Evolutionary conservation across 2,888 invertebrate genomes (phyloP).

Genomic region (Synanthedon formicaeformis): DNA sequence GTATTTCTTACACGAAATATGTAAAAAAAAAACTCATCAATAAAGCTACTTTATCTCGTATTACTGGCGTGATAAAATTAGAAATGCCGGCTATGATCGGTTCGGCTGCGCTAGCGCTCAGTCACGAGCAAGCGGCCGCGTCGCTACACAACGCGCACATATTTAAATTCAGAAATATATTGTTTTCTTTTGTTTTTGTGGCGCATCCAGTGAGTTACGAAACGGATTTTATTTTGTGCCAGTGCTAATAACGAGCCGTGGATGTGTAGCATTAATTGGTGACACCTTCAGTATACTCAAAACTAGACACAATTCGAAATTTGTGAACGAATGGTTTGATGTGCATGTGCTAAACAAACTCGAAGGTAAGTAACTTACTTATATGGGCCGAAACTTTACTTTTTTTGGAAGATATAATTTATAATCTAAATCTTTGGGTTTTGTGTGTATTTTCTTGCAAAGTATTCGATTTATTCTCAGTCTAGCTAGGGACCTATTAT

Average conservation of each 20-base stretch:
- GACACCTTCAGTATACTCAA: constrained; percentile 13
- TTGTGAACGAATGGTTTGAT: constrained; percentile 26
- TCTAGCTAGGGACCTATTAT: too few species aligned
- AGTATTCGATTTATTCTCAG: too few species aligned
- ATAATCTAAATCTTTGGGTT: too few species aligned
- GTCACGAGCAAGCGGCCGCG: constrained; percentile 27
- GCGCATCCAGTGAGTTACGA: constrained; percentile 32
- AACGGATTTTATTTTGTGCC: constrained; percentile 35
- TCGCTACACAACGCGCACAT: constrained; percentile 18
- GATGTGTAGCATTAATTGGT: constrained; percentile 25
- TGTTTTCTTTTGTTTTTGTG: constrained; percentile 34
- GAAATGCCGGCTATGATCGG: constrained; percentile 37
- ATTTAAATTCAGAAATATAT: constrained; percentile 22
- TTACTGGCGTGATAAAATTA: constrained; percentile 67
- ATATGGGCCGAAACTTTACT: constrained; percentile 22
- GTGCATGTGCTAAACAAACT: constrained; percentile 29
- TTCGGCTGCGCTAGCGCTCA: constrained; percentile 16
- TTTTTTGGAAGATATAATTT: constrained; percentile 1
- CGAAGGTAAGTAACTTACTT: constrained; percentile 31
- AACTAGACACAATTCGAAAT: constrained; percentile 16
- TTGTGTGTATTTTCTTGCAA: too few species aligned
- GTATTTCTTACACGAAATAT: constrained; percentile 4
- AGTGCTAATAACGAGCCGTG: constrained; percentile 27
- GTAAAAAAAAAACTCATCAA: constrained; percentile 45
- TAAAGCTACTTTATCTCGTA: constrained; percentile 66